Conservation (phyloP, 2,113 vertebrate genomes). For the Cyphomyrus plagiostoma region DNA sequence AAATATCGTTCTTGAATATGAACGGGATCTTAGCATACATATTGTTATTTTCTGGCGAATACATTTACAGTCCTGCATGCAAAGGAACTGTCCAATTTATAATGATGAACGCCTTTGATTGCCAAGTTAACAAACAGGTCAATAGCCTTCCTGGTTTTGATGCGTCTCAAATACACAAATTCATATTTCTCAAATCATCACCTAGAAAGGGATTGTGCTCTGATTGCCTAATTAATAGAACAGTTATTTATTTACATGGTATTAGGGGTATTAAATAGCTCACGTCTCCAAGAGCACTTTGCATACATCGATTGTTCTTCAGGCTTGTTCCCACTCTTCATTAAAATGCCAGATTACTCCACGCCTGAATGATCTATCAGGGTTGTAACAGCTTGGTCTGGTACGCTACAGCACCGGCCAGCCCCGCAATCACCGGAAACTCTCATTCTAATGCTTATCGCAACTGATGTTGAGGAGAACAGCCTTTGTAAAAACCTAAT, state of each 20-base stretch:
- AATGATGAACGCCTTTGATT: neutral
- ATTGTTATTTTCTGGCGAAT: neutral
- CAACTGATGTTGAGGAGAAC: neutral
- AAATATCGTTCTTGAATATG: neutral
- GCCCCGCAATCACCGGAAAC: neutral
- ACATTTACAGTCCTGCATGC: neutral
- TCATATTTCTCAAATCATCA: neutral
- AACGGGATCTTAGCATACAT: too few relatives aligned
- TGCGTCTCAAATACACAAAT: neutral
- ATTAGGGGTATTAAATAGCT: neutral
- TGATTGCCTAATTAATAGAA: neutral
- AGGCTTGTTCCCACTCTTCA: neutral
- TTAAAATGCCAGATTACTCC: neutral
- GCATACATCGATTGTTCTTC: neutral
- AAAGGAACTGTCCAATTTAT: constrained; percentile 1
- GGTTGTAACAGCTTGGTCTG: neutral
- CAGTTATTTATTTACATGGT: neutral
- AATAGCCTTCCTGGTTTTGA: neutral
- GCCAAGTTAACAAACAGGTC: neutral
- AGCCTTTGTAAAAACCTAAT: neutral
- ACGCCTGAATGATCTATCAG: neutral
- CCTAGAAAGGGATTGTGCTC: neutral
- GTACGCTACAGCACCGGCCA: neutral
- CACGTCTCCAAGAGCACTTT: neutral
- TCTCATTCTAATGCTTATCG: neutral